Base-by-base conservation (phyloP, 2,113 vertebrate species). In the Podarcis raffonei region DNA sequence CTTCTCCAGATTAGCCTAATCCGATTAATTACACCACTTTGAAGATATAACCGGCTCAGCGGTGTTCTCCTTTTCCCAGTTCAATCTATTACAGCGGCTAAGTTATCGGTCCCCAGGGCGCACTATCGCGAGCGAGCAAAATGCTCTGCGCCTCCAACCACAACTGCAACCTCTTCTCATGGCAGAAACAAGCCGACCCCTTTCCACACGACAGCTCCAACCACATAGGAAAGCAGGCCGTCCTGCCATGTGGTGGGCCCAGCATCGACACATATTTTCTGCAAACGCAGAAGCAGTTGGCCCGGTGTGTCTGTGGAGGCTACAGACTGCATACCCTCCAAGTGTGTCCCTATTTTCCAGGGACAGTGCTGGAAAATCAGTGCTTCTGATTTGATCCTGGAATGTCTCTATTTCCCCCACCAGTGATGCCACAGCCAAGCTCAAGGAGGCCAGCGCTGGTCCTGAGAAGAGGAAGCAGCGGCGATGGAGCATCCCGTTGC, bases 1-100 rank as follows among this genome's bases (percentile, higher is more conserved):
- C 69, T 87, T 82, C 79, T 74, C 69, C 77, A 78, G 74, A 37
- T 77, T 53, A 78, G 76, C 72, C 87, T 83, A 84, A 89, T 89
- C 74, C 65, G 15, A 89, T 89, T 89, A 81, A 84, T 89, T 89
- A 84, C 37, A 7, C 72, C 68, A 30, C 74, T 57, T 25, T 89
- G 62, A 84, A 78, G 62, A 30, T 48, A 68, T 69, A 78, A 89
- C 62, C 27, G 7, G n/a, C 62, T 78, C 81, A 7, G 62, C 27
- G 62, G 69, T 57, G 62, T 69, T 57, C 39, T 86, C 65, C 37
- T 57, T 35, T 83, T 25, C 72, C 72, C 74, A 88, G 76, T 76
- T 78, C 72, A 84, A 69, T 68, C 39, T 89, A 89, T 53, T 77
- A 84, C 7, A 78, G 81, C 39, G 83, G n/a, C 74, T 77, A 53